Evolutionary conservation across 2,113 vertebrate genomes (phyloP), one percentile per base, ranked within the genome.

Genomic region (Chamaetylas fuelleborni): DNA sequence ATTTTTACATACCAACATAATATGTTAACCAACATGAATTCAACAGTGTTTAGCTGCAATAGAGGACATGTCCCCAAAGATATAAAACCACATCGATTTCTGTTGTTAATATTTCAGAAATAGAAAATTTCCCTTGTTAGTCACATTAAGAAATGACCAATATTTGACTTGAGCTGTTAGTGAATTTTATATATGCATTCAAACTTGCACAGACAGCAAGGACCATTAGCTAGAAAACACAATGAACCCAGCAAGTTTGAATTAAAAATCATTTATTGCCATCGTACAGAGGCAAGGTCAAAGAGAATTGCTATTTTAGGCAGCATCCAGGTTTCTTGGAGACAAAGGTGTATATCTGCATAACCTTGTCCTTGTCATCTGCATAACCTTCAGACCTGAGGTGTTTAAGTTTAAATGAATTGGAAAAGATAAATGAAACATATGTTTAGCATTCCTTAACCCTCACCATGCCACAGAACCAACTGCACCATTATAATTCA

Each of bases 361-460:
- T 77, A 90, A 65, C 57, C 88, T 93, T 90, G 53, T 81, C 53
- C 62, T 90, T 86, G 51, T 74, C 93, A 86, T 77, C 80, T 83
- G 25, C 47, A 54, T 74, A 89, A 92, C 86, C 69, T 94, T 81
- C 67, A 97, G 86, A 88, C 33, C 45, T 43, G 51, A 78, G 26
- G 19, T 91, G 9, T 61, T 85, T 47, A 67, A 83, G 58, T 73
- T 48, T 47, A 90, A 93, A 86, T 54, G 5, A 96, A 38, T 51
- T 71, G 64, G 42, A 96, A 94, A 86, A 73, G 77, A 94, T 72
- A 92, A 51, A 65, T 47, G 43, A 94, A 84, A 47, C 20, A 25
- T 8, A 12, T 20, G 18, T 34, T 50, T 43, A 48, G 7, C 33
- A 45, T 60, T 90, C 19, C 7, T 93, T 90, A 86, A 81, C 31